A percentile compares a stretch with the other conserved stretches of the same genome.
phyloP scores from a whole-genome alignment of 1,140 invertebrate species.

The Sitodiplosis mosellana region DNA sequence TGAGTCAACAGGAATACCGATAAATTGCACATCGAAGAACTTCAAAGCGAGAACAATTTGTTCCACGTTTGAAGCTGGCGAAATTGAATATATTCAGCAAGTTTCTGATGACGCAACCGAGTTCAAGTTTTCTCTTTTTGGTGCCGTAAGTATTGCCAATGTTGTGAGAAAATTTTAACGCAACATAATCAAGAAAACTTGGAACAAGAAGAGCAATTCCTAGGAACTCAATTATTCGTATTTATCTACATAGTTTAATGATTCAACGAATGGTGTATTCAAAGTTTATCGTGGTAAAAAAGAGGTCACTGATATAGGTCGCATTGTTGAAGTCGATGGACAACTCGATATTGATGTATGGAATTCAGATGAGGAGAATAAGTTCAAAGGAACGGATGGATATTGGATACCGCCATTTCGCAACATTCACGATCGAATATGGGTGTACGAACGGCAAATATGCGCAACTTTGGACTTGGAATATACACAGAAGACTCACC shows the following conservation, averaged over 20 bases:
- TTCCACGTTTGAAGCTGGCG: slow-evolving; percentile 35
- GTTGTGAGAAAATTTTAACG: no score
- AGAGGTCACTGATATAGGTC: slow-evolving; percentile 45
- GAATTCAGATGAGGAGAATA: slow-evolving; percentile 42
- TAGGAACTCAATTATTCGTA: no score
- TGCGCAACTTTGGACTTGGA: slow-evolving; percentile 32
- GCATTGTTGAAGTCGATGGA: slow-evolving; percentile 39
- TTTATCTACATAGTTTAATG: slow-evolving; percentile 16
- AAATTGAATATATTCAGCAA: slow-evolving; percentile 29
- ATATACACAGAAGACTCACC: no score
- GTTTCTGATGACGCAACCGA: slow-evolving; percentile 35
- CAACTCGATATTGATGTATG: slow-evolving; percentile 33
- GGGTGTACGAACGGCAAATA: slow-evolving; percentile 41
- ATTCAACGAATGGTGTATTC: slow-evolving; percentile 24
- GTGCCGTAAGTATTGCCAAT: slow-evolving; percentile 30
- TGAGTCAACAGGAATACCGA: slow-evolving; percentile 9
- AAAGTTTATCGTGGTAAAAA: slow-evolving; percentile 48
- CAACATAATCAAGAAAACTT: no score
- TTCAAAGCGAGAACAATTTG: slow-evolving; percentile 53
- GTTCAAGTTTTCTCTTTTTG: slow-evolving; percentile 48
- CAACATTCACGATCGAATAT: slow-evolving; percentile 34
- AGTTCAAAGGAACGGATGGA: slow-evolving; percentile 55
- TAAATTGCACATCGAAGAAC: slow-evolving; percentile 50
- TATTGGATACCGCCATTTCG: slow-evolving; percentile 53
- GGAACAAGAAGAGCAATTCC: no score